Conservation (phyloP, 2,888 invertebrate genomes). For the Limnephilus rhombicus region DNA sequence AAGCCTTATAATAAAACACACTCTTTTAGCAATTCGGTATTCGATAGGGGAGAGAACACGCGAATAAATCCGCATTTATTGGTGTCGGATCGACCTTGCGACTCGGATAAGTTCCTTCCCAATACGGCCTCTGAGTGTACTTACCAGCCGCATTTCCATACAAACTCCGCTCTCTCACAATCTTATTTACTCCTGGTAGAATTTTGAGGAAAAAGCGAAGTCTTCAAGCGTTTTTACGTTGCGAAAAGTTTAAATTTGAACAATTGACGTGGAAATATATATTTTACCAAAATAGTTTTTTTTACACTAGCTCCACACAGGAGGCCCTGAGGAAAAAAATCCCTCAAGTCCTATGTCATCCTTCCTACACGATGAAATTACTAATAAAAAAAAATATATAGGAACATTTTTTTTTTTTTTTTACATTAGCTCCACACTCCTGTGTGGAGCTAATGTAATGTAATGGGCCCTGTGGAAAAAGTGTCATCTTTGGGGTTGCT, state of each 20-base stretch:
- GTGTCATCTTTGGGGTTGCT: no score
- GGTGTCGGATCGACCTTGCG: constrained; percentile 22
- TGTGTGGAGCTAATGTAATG: no score
- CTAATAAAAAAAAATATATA: no score
- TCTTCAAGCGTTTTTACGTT: background rate
- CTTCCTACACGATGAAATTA: no score
- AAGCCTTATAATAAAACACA: background rate
- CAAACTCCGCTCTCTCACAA: background rate
- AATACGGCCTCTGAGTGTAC: background rate
- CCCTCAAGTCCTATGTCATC: no score
- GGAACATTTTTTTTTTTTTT: no score
- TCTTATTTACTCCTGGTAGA: background rate
- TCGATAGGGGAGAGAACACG: constrained; percentile 1
- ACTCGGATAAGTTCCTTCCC: background rate
- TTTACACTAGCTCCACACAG: no score
- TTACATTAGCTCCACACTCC: no score
- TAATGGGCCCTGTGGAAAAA: no score
- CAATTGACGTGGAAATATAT: background rate
- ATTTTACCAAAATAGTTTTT: no score
- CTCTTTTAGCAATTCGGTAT: background rate
- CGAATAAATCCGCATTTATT: constrained; percentile 21
- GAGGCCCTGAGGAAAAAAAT: no score
- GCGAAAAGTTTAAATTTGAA: background rate
- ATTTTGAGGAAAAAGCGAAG: background rate
- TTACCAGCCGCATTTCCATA: background rate